Evolutionary conservation across 1,140 invertebrate genomes (phyloP).

Genomic region (Kradibia gibbosae): DNA sequence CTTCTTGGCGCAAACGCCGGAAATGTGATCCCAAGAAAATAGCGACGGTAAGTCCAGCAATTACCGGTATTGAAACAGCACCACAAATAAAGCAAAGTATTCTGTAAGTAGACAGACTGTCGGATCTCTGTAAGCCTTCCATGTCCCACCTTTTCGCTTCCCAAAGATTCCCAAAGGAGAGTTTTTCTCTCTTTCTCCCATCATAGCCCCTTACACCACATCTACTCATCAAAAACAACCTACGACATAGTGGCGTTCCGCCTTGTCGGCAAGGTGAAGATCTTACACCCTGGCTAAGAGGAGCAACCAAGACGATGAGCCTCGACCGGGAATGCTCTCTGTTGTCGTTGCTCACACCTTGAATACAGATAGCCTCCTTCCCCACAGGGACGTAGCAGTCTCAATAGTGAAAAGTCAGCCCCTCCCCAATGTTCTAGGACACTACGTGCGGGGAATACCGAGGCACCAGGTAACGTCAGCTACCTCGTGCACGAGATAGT

Average conservation of each 20-base stretch:
- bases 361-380: slow-evolving; percentile 36
- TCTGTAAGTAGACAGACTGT: no score
- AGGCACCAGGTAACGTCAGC: background rate
- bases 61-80: background rate
- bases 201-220: background rate
- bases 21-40: background rate
- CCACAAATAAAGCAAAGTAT: background rate
- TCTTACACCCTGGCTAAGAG: background rate
- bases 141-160: background rate
- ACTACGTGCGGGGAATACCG: slow-evolving; percentile 11
- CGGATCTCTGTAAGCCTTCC: no score
- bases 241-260: background rate
- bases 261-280: background rate
- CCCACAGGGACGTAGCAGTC: background rate
- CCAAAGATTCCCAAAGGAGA: background rate
- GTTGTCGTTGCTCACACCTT: background rate
- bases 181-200: background rate
- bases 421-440: background rate
- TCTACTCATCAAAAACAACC: no score
- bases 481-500: background rate
- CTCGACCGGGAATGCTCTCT: background rate
- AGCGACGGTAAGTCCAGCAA: background rate
- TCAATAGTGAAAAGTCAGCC: background rate
- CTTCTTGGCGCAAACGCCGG: background rate
- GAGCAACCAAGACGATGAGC: background rate